phyloP scores from a whole-genome alignment of 2,797 vertebrate genomes.

The Bovichtus variegatus region DNA sequence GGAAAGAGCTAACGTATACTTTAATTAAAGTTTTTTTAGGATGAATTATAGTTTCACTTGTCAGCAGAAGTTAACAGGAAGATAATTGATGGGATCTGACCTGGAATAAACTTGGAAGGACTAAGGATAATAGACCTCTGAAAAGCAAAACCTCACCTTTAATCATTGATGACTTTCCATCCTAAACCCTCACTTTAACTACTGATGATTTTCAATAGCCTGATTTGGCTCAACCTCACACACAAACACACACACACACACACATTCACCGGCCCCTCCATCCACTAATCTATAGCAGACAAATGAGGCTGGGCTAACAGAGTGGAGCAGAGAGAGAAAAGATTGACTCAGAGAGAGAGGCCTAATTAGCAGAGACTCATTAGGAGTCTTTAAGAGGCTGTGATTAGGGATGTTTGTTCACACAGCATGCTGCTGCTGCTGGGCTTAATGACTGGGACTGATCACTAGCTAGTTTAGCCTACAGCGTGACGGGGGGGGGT shows the following conservation, averaged over 20 bases:
- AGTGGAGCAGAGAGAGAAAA: conserved; percentile 77
- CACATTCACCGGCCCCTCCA: conserved; percentile 14
- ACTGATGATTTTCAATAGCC: conserved; percentile 92
- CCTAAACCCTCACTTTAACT: conserved; percentile 89
- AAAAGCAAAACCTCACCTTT: conserved; percentile 58
- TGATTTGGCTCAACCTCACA: conserved; percentile 77
- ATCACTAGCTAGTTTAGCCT: conserved; percentile 75
- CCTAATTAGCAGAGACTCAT: conserved; percentile 85
- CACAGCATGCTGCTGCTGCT: conserved; percentile 77
- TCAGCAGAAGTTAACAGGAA: background rate
- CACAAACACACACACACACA: conserved; percentile 17
- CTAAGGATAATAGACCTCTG: conserved; percentile 6
- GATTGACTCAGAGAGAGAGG: conserved; percentile 81
- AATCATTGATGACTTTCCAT: conserved; percentile 83
- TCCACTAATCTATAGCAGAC: conserved; percentile 82
- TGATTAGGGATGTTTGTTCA: conserved; percentile 90
- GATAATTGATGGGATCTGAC: conserved; percentile 4
- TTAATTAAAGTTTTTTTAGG: background rate
- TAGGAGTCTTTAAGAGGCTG: conserved; percentile 85
- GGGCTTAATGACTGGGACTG: conserved; percentile 81
- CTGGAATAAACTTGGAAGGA: conserved; percentile 8
- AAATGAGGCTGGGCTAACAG: conserved; percentile 79
- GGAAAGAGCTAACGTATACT: background rate
- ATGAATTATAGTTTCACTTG: background rate
- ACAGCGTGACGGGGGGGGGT: conserved; percentile 45